Percentiles rank a stretch among this genome's conserved stretches.
Conservation (phyloP, 2,113 vertebrate genomes). For the Pluvianellus socialis region DNA sequence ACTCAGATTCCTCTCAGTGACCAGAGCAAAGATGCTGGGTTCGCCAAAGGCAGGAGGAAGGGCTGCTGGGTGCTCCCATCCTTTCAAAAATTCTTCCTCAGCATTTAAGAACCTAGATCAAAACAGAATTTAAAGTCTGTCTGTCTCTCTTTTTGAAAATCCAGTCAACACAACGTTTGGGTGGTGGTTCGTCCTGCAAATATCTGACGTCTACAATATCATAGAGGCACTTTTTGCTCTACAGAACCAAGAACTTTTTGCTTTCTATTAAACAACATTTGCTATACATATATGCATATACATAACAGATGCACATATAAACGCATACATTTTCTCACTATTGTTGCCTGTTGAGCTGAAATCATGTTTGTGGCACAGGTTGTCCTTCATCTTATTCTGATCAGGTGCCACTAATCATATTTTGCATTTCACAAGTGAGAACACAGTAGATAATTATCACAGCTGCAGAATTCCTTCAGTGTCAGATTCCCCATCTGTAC, state of each 20-base stretch:
- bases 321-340: not conserved
- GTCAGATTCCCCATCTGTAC: not conserved
- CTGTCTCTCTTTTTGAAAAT: not conserved
- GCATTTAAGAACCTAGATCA: not conserved
- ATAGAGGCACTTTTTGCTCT: not conserved
- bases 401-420: not conserved
- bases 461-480: not conserved
- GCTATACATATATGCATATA: not conserved
- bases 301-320: not conserved
- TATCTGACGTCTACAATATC: not conserved
- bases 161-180: not conserved
- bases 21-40: not conserved
- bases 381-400: not conserved
- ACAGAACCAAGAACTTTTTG: not conserved
- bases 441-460: not conserved
- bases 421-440: constrained; percentile 5
- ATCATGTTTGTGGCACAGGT: not conserved
- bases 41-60: not conserved
- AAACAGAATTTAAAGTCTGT: not conserved
- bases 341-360: not conserved
- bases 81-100: not conserved
- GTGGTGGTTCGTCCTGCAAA: not conserved
- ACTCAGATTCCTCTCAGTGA: not conserved
- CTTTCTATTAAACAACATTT: not conserved
- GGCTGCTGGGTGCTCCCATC: not conserved